These are phyloP conservation scores for Okamejei kenojei DNA, from an alignment of 2,797 vertebrate species.

Conservation along the genomic window DNA sequence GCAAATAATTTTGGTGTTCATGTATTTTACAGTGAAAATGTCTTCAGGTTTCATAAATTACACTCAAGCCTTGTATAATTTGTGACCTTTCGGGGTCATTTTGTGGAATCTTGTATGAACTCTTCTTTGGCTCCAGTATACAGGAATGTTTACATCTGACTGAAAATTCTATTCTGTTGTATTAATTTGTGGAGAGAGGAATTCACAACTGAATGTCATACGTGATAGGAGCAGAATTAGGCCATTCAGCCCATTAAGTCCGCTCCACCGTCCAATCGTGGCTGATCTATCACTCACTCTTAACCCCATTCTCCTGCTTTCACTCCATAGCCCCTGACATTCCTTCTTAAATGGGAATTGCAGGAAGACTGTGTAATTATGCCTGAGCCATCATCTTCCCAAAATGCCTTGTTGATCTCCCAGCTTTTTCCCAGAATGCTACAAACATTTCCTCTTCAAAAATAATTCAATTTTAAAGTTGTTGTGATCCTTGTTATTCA, in stretches of 20 bases:
- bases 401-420: neutral
- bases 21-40: neutral
- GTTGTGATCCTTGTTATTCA: neutral
- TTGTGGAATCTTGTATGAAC: neutral
- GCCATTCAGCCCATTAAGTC: too few relatives aligned
- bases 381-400: neutral
- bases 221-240: too few relatives aligned
- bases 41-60: neutral
- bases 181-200: neutral
- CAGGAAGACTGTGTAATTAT: neutral
- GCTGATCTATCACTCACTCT: too few relatives aligned
- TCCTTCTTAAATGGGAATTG: neutral
- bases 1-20: neutral
- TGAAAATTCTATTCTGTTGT: neutral
- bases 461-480: neutral
- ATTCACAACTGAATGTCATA: neutral
- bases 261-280: too few relatives aligned
- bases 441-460: neutral
- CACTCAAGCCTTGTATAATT: neutral
- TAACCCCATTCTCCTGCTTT: too few relatives aligned
- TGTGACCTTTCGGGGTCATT: neutral
- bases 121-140: neutral
- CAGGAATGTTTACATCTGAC: neutral
- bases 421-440: neutral
- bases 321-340: too few relatives aligned